A percentile compares a stretch with the other conserved stretches of the same genome.
Evolutionary conservation across 2,113 vertebrate genomes (phyloP).

Genomic region (Onychorhynchus coronatus): DNA sequence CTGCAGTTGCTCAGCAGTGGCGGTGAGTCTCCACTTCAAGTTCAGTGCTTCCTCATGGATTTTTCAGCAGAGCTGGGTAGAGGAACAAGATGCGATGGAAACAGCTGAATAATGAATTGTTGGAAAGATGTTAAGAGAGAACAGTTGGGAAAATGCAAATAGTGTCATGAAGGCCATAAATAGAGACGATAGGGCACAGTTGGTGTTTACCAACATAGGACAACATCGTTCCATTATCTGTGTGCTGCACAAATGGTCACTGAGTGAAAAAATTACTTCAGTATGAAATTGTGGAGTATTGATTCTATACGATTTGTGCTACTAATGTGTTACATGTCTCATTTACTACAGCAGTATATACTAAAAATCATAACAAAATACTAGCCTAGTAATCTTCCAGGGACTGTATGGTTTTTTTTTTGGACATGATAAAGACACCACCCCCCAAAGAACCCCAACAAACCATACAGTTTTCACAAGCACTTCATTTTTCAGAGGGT

Average conservation of each 20-base stretch:
- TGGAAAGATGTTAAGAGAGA: neutral
- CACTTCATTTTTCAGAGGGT: slow-evolving; percentile 64
- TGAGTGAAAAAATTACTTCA: neutral
- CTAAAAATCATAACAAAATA: slow-evolving; percentile 24
- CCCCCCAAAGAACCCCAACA: neutral
- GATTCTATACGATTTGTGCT: slow-evolving; percentile 4
- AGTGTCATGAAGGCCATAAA: neutral
- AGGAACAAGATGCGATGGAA: neutral
- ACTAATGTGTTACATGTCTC: neutral
- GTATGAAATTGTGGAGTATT: neutral
- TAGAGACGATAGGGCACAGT: neutral
- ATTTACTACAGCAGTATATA: neutral
- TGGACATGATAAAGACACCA: neutral
- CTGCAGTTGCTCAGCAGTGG: neutral
- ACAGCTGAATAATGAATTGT: neutral
- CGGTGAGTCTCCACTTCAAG: neutral
- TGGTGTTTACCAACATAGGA: neutral
- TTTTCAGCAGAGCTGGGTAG: neutral
- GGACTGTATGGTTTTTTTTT: neutral
- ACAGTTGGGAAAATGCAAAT: neutral
- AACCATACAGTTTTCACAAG: slow-evolving; percentile 40
- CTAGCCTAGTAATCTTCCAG: neutral
- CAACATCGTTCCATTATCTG: neutral
- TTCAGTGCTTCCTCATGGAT: neutral
- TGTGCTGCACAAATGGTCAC: neutral